Base-by-base conservation (phyloP, 2,888 invertebrate genomes). In the Falcaria lacertinaria region DNA sequence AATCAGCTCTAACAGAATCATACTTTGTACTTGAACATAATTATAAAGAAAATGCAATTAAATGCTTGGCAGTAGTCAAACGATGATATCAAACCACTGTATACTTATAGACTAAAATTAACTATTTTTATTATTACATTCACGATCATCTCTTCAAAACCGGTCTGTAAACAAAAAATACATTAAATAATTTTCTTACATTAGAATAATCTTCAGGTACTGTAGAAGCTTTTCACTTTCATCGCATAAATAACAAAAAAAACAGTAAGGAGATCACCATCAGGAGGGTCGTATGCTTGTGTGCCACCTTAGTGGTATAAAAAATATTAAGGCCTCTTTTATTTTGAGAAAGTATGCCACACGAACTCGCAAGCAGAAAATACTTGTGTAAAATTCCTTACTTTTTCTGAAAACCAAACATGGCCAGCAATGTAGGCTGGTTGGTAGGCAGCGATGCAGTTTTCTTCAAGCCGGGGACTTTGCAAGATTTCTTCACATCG, bases 401-500 rank as follows among this genome's bases (percentile, higher is more conserved):
- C 90, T 91, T 91, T 65, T 91, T 92, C 61, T 92, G 89, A 63
- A 93, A 93, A 15, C 93, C 93, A 72, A 92, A 94, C 81, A 88
- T 92, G 71, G 91, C 91, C n/a, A 94, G 68, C 55, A 92, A 82
- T 22, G 91, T 91, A 41, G 92, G 93, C 56, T 91, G 91, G 44
- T 86, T 88, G 35, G 66, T 70, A 4, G 88, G 87, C 45, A 86
- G 39, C 0, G 81, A 69, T 0, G 60, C 46, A 0, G 76, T 69
- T 19, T 64, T 71, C 55, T 74, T 81, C 34, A 84, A 36, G 0
- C 74, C 80, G 1, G 70, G 68, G 28, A 74, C 82, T 58, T 64
- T 78, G 45, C 73, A 73, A 0, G 71, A 82, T 48, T 69, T 83
- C 4, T 51, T 33, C 0, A 51, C 64, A 40, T 54, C 65, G 6